A percentile compares a stretch with the other conserved stretches of the same genome.
Conservation (phyloP, 2,888 invertebrate genomes). For the Chloromyia formosa region DNA sequence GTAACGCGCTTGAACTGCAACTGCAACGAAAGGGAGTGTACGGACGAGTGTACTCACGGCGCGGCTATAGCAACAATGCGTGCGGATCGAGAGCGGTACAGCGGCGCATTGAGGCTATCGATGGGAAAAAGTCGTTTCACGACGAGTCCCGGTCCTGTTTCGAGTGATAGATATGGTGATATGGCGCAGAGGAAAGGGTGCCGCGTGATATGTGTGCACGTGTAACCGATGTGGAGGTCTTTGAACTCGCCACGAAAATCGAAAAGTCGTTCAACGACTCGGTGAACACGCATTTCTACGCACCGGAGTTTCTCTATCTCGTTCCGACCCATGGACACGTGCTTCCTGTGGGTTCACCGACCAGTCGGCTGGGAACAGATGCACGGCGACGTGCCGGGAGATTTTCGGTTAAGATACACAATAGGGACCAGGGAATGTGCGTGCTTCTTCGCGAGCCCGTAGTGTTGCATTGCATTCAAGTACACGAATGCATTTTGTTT, state of each 20-base stretch:
- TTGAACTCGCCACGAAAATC: conserved; percentile 26
- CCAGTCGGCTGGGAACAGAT: not conserved
- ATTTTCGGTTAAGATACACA: not conserved
- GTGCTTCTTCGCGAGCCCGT: too few species aligned
- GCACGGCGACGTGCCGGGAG: conserved; percentile 10
- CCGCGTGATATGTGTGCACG: conserved; percentile 27
- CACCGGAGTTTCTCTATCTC: conserved; percentile 8
- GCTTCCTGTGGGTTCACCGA: not conserved
- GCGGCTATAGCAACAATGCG: not conserved
- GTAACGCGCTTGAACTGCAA: conserved; percentile 21
- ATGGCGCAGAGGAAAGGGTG: not conserved
- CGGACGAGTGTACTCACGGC: conserved; percentile 9
- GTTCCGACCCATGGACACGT: conserved; percentile 34
- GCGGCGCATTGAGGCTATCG: not conserved
- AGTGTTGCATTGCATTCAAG: too few species aligned
- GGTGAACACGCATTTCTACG: not conserved
- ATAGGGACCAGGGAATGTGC: too few species aligned
- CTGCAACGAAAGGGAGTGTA: conserved; percentile 18
- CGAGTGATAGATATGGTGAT: conserved; percentile 19
- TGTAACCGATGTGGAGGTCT: conserved; percentile 35
- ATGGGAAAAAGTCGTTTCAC: conserved; percentile 16
- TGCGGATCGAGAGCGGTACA: not conserved
- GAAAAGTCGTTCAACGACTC: conserved; percentile 2
- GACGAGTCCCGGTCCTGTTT: conserved; percentile 4
- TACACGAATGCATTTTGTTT: too few species aligned